These are phyloP conservation scores for Oscheius sp. DNA, from an alignment of 2,888 invertebrate species.

Conservation along the genomic window DNA sequence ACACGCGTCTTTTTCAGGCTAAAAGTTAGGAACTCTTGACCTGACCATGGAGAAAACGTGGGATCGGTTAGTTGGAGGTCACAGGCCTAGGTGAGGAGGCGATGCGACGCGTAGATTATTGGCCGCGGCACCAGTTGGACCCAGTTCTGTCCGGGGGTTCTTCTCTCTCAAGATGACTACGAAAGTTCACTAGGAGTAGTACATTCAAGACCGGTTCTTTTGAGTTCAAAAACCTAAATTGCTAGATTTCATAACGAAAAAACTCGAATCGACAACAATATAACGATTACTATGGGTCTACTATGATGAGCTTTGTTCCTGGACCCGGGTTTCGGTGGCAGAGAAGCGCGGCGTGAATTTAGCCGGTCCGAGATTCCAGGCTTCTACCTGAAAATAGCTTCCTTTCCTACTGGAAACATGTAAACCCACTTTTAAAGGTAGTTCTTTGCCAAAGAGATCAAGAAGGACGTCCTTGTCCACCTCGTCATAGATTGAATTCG, in stretches of 20 bases:
- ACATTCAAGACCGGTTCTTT: too few species aligned
- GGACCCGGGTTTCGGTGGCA: constrained; percentile 38
- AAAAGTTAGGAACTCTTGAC: too few species aligned
- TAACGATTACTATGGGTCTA: too few species aligned
- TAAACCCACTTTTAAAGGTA: constrained; percentile 62
- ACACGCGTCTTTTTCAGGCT: too few species aligned
- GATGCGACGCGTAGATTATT: constrained; percentile 27
- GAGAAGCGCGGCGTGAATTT: constrained; percentile 54
- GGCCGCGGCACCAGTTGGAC: constrained; percentile 10
- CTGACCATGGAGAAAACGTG: too few species aligned
- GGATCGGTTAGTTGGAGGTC: constrained; percentile 12
- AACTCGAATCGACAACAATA: too few species aligned
- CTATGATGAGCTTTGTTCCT: too few species aligned
- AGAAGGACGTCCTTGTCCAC: constrained; percentile 59
- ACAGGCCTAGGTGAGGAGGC: constrained; percentile 25
- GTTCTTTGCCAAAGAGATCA: constrained; percentile 66
- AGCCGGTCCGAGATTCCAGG: constrained; percentile 68
- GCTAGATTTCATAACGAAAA: too few species aligned
- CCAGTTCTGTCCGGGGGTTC: neutral
- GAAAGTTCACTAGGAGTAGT: too few species aligned
- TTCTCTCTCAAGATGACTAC: too few species aligned
- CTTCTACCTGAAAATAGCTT: constrained; percentile 55
- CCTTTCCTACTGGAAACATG: neutral
- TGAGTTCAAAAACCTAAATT: too few species aligned
- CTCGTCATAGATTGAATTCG: constrained; percentile 65